Conservation (phyloP, 2,797 vertebrate species). For the Sus cebifrons region DNA sequence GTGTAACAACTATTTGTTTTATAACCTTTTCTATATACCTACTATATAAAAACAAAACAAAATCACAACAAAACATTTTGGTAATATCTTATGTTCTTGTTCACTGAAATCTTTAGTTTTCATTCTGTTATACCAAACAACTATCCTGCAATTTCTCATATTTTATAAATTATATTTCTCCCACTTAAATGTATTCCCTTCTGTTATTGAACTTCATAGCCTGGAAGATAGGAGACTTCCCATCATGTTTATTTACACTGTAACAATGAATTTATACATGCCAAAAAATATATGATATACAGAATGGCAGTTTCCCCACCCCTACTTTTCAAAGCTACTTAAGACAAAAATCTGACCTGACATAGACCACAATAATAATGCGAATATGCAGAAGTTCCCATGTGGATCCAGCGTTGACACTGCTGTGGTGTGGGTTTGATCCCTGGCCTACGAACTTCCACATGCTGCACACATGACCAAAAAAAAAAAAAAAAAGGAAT, state of each 20-base stretch:
- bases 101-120: conserved; percentile 17
- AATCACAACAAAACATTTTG: conserved; percentile 12
- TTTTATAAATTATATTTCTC: conserved; percentile 10
- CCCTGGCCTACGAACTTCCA: no score
- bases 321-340: neutral
- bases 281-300: neutral
- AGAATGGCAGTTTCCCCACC: neutral
- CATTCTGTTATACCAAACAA: neutral
- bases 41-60: neutral
- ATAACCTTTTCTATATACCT: neutral
- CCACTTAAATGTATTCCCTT: neutral
- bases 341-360: conserved; percentile 22
- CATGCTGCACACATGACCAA: no score
- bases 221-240: conserved; percentile 10
- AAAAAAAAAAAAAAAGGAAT: no score
- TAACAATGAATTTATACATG: conserved; percentile 23
- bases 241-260: neutral
- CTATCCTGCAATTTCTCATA: neutral
- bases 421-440: no score
- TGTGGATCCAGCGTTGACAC: no score
- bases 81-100: neutral
- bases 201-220: neutral
- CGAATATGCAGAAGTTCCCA: neutral
- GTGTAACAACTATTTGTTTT: neutral
- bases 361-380: neutral